Base-by-base conservation (phyloP, 2,797 vertebrate genomes). In the Momotus momota region DNA sequence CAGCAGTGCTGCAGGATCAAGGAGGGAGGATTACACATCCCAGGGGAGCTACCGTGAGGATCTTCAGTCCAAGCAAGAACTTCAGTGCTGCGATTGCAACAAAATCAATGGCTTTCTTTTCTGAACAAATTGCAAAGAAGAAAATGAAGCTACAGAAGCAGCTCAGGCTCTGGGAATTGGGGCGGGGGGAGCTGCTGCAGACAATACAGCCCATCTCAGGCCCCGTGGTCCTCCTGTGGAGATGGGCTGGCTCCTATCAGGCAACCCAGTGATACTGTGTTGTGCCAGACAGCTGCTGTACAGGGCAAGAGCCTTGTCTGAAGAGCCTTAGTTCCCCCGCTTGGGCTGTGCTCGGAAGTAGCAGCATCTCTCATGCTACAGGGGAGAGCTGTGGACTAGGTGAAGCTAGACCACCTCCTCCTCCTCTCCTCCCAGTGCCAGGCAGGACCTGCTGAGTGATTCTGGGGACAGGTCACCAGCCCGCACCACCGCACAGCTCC, bases 331-430 rank as follows among this genome's bases (percentile, higher is more conserved):
- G 25, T 73, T 72, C 49, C 55, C 38, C 49, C 48, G 58, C 60
- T 41, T 2, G 6, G 69, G n/a, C 33, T 46, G n/a, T 41, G 31
- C 46, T 81, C 0, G 0, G 1, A 29, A 18, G 10, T 21, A 4
- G 3, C 38, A 84, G 54, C 60, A 82, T 8, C 43, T n/a, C 81
- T 51, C 0, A 0, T 29, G 52, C 62, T 13, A 27, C 41, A 43
- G 6, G 3, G 25, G 12, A 86, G 29, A 72, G 19, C 52, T 64
- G 66, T 10, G 31, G 74, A n/a, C 7, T 74, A 71, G 33, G 58
- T 35, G 67, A 92, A 58, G 60, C 14, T 54, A 75, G 41, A 79
- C 4, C 22, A 85, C 40, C 19, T 54, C 20, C 26, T 57, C 57
- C 23, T 48, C 46, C 46, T 35, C 18, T 62, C 9, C 41, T 43